A percentile compares a stretch with the other conserved stretches of the same genome.
These are phyloP conservation scores for Baronia brevicornis DNA, from an alignment of 2,888 invertebrate species.

Conservation along the genomic window DNA sequence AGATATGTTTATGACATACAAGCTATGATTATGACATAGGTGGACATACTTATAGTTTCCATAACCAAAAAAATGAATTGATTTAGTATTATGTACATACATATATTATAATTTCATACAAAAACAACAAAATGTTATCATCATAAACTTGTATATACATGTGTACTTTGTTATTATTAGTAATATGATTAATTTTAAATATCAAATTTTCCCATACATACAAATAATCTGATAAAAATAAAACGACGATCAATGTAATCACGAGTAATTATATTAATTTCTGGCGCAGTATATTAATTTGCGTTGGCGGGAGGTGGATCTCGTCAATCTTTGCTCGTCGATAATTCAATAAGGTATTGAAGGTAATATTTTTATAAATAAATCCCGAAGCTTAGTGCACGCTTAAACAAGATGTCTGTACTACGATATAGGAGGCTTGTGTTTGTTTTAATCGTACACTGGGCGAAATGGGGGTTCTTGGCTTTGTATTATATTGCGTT, in stretches of 20 bases:
- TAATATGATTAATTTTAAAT: conserved; percentile 3
- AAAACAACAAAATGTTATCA: no score
- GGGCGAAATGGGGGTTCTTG: conserved; percentile 24
- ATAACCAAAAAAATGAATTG: no score
- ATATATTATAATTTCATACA: no score
- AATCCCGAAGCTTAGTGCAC: conserved; percentile 28
- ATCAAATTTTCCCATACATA: conserved; percentile 15
- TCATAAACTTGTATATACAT: neutral
- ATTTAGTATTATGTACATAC: no score
- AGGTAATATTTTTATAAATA: conserved; percentile 35
- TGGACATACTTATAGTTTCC: no score
- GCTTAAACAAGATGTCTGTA: conserved; percentile 35
- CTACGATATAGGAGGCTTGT: conserved; percentile 34
- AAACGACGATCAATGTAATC: conserved; percentile 25
- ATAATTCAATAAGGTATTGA: conserved; percentile 64
- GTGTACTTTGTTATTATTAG: neutral
- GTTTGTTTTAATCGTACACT: conserved; percentile 42
- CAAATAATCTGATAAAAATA: conserved; percentile 20
- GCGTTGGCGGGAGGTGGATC: conserved; percentile 31
- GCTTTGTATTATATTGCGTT: neutral
- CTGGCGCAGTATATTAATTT: conserved; percentile 56
- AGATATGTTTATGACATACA: no score
- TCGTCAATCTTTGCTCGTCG: conserved; percentile 36
- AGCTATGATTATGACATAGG: no score
- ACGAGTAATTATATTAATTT: conserved; percentile 56